Percentiles rank a stretch among this genome's conserved stretches.
phyloP scores from a whole-genome alignment of 2,888 invertebrate genomes.

The Apodemia mormo region DNA sequence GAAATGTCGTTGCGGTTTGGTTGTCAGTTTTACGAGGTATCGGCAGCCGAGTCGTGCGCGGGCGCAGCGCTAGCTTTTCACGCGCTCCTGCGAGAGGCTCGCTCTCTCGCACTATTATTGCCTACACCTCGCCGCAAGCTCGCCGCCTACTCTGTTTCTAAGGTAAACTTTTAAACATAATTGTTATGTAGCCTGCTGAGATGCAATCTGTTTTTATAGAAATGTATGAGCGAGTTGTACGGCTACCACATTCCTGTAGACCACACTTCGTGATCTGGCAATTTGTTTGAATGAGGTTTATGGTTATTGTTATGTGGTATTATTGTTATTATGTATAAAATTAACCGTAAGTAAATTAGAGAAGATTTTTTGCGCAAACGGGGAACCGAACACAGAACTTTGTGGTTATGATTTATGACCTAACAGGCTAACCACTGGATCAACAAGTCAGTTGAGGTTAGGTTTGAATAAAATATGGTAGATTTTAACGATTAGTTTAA shows the following conservation, averaged over 20 bases:
- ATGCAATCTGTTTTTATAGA: conserved; percentile 16
- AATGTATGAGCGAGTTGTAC: not conserved
- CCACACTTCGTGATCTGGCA: conserved; percentile 11
- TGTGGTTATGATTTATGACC: no score
- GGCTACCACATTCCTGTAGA: conserved; percentile 7
- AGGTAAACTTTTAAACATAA: conserved; percentile 65
- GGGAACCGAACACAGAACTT: no score
- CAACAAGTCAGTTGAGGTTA: no score
- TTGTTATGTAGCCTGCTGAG: conserved; percentile 8
- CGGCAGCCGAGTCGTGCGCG: conserved; percentile 90
- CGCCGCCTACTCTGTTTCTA: conserved; percentile 89
- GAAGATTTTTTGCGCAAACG: no score
- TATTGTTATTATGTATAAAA: not conserved
- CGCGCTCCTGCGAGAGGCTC: conserved; percentile 87
- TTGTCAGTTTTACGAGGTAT: conserved; percentile 92
- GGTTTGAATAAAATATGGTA: no score
- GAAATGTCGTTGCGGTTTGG: conserved; percentile 89
- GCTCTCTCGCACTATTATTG: conserved; percentile 87
- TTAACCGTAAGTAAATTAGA: not conserved
- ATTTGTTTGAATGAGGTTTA: conserved; percentile 15
- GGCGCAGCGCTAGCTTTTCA: conserved; percentile 91
- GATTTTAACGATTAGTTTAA: no score
- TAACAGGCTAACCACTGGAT: no score
- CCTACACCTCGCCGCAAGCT: conserved; percentile 86
- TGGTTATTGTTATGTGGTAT: conserved; percentile 8